Evolutionary conservation across 2,113 vertebrate species (phyloP), one percentile per base, ranked within the genome.

Genomic region (Chaetodon auriga): DNA sequence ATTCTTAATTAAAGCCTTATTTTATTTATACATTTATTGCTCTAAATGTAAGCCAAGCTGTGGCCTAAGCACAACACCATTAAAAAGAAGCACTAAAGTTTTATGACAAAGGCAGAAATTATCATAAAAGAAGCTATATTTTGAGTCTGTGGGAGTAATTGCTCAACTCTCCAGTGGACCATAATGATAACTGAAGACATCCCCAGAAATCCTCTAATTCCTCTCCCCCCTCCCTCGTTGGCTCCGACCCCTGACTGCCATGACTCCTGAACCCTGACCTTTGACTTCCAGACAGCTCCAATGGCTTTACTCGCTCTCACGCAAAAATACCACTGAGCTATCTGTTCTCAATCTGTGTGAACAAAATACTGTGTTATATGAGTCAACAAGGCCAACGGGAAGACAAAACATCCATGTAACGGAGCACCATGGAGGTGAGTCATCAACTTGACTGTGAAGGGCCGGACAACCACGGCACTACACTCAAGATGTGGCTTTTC

Each of bases 391-490:
- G 78, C 61, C 54, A 36, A 64, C 49, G 49, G 64, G 68, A 90
- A 88, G 93, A 90, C 90, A 91, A 92, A 92, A 93, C 92, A 89
- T 85, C 75, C 75, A 15, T 71, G 87, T 86, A 87, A 90, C 13
- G 18, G 53, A 85, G 85, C 74, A 74, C 73, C 51, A 14, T 1
- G 4, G 54, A 85, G 74, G 82, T 83, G 92, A 90, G 80, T 92
- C 89, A 90, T 75, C 68, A 38, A 66, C 54, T 73, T 78, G 68
- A 75, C 66, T 74, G 60, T 36, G 46, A 79, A 73, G 60, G 55
- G 68, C 64, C 84, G 85, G 77, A 86, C 74, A 73, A 77, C 86
- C 77, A 55, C 80, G 84, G 80, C 14, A 43, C 83, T 78, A 18
- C 86, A 70, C 69, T 79, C 49, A 75, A 72, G 49, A 85, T 16